Conservation (phyloP, 2,113 vertebrate species). For the Murina feae region DNA sequence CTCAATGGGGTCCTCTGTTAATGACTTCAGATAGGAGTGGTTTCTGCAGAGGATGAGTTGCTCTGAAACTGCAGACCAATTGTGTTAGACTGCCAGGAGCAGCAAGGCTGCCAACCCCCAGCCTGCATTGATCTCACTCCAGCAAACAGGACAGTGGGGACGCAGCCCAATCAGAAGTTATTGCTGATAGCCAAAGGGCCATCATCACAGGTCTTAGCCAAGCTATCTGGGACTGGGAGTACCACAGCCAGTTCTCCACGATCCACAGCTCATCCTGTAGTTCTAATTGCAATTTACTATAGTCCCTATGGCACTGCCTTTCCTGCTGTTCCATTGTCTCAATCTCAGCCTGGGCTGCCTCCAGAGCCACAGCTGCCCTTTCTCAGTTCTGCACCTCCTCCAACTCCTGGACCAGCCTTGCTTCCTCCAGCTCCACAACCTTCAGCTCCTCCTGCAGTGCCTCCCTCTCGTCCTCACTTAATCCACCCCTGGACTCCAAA, state of each 20-base stretch:
- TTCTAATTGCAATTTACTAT: conserved; percentile 90
- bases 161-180: conserved; percentile 91
- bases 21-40: conserved; percentile 91
- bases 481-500: conserved; percentile 85
- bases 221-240: conserved; percentile 84
- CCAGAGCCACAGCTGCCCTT: conserved; percentile 81
- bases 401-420: conserved; percentile 85
- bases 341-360: conserved; percentile 83
- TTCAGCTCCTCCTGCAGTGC: conserved; percentile 84
- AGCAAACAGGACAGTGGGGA: conserved; percentile 90
- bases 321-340: conserved; percentile 87
- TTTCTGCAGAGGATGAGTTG: conserved; percentile 89
- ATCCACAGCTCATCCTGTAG: conserved; percentile 91
- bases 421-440: conserved; percentile 86
- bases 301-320: conserved; percentile 88
- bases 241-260: conserved; percentile 88
- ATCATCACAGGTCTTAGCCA: conserved; percentile 86
- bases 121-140: conserved; percentile 94
- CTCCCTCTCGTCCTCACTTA: conserved; percentile 84
- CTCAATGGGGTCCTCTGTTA: conserved; percentile 82
- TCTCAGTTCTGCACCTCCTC: conserved; percentile 85
- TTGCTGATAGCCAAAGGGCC: conserved; percentile 92
- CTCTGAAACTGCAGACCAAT: conserved; percentile 92
- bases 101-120: conserved; percentile 95
- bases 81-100: conserved; percentile 90